Conservation (phyloP, 2,113 vertebrate species). For the Gymnobelideus leadbeateri region DNA sequence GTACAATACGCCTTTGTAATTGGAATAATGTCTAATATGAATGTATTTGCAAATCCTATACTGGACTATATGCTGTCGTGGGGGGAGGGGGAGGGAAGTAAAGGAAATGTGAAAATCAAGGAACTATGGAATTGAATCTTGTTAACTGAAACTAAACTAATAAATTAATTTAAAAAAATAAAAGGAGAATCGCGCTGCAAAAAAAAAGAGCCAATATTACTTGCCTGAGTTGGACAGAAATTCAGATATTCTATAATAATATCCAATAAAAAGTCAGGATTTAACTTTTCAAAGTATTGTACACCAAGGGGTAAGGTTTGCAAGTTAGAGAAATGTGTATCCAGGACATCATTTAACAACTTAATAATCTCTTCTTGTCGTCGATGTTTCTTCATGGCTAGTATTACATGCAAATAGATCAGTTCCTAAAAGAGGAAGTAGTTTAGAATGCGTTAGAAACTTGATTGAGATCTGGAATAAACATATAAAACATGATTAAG, state of each 20-base stretch:
- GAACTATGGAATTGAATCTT: no score
- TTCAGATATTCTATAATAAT: conserved; percentile 92
- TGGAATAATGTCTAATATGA: no score
- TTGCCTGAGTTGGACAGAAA: conserved; percentile 93
- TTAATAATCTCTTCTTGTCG: conserved; percentile 90
- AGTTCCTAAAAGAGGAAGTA: conserved; percentile 88
- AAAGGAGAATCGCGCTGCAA: no score
- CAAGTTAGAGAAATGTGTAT: conserved; percentile 93
- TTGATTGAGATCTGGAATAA: background rate
- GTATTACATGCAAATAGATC: conserved; percentile 89
- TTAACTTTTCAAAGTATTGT: conserved; percentile 96
- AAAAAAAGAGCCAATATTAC: conserved; percentile 22
- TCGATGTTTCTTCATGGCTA: conserved; percentile 90
- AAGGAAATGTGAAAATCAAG: no score
- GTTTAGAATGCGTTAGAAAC: background rate
- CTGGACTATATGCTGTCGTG: no score
- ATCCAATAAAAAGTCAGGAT: conserved; percentile 96
- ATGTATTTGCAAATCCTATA: no score
- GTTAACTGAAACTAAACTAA: no score
- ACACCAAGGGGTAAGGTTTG: conserved; percentile 93
- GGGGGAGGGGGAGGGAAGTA: no score
- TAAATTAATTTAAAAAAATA: no score
- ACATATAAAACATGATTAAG: conserved; percentile 27
- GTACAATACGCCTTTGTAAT: no score
- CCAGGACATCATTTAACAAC: conserved; percentile 93